phyloP scores from a whole-genome alignment of 1,140 invertebrate species.

The Penaeus indicus region DNA sequence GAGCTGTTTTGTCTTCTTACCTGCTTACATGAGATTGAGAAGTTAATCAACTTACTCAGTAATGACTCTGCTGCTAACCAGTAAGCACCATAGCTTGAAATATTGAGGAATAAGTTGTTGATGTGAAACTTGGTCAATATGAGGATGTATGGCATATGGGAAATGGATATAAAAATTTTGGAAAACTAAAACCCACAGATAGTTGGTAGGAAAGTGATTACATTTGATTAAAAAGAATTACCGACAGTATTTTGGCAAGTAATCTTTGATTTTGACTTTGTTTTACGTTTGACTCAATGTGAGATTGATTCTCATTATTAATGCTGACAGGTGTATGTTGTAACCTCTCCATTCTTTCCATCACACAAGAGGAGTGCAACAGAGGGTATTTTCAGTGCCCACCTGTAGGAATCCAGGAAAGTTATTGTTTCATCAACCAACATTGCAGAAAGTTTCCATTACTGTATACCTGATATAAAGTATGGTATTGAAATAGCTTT shows the following conservation, averaged over 20 bases:
- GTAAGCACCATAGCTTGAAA: constrained; percentile 5
- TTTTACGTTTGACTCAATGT: neutral
- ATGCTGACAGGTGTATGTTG: constrained; percentile 70
- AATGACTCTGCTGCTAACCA: constrained; percentile 50
- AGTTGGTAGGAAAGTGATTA: too few relatives aligned
- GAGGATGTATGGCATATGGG: too few relatives aligned
- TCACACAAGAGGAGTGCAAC: constrained; percentile 80
- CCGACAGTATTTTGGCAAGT: neutral
- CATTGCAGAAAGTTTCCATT: constrained; percentile 96
- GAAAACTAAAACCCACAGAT: too few relatives aligned
- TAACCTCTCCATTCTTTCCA: constrained; percentile 80
- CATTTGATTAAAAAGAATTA: too few relatives aligned
- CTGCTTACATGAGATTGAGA: constrained; percentile 87
- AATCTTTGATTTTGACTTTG: neutral
- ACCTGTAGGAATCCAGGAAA: constrained; percentile 78
- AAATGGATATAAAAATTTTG: too few relatives aligned
- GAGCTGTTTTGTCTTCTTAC: constrained; percentile 89
- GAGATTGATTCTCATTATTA: constrained; percentile 28
- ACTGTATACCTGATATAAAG: constrained; percentile 92
- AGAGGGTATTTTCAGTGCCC: constrained; percentile 77
- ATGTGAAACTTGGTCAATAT: neutral
- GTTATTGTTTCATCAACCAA: constrained; percentile 96
- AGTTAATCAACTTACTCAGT: constrained; percentile 70
- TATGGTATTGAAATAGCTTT: constrained; percentile 73
- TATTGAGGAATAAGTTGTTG: neutral